Evolutionary conservation across 2,888 invertebrate genomes (phyloP), one percentile per base, ranked within the genome.

Genomic region (Chrysina gloriosa): DNA sequence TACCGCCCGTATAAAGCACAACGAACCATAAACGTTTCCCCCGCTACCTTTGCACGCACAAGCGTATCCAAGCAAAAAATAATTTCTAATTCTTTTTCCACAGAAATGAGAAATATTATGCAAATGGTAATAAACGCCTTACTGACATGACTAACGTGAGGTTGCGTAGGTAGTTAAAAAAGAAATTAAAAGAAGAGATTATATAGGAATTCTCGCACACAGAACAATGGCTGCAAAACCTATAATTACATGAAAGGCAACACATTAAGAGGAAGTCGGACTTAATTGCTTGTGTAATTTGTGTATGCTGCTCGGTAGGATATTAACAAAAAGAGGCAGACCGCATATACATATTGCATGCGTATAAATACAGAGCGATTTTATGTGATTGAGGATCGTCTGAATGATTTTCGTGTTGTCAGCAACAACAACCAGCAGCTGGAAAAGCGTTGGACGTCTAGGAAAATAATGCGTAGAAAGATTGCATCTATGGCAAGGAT

Each of bases 201-300:
- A 61, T 42, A 61, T n/a, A n/a, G 27, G 16, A 42, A 27, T 61
- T 61, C 58, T 61, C 58, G 58, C 42, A 27, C 58, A 23, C 42
- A 25, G 25, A 61, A 61, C 58, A 61, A 61, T 61, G 45, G 58
- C 27, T 19, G 58, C 39, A 61, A 27, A 61, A 61, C 58, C 14
- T 27, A 42, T 29, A 61, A 61, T 61, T 61, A 61, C 58, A 61
- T 42, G 42, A 61, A 61, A 61, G 58, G 42, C 42, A 61, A 61
- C 58, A 61, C 58, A 61, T 61, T 61, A 42, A 42, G 42, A 61
- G 58, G 58, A 61, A 61, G 42, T 61, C 36, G 25, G 25, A 45
- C 42, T 61, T 61, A 61, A 61, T 61, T 61, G 58, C 58, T 61
- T 45, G 58, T 42, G 58, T 61, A 61, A 61, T 61, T 61, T 61